Percentiles rank a stretch among this genome's conserved stretches.
phyloP scores from a whole-genome alignment of 2,888 invertebrate genomes.

The Dryocosmus kuriphilus region DNA sequence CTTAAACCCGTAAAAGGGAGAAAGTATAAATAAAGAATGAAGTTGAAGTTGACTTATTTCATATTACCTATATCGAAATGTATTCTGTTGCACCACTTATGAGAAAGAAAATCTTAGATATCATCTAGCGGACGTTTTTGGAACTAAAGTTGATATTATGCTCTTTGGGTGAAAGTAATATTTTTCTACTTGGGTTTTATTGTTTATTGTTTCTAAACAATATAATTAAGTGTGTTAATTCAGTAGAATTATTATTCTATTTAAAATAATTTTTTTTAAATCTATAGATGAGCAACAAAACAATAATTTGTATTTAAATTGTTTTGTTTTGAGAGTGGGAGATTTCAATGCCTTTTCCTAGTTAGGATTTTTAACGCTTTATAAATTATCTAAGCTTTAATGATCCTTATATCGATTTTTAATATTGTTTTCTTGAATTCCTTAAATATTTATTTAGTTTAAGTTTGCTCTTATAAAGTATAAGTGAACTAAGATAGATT shows the following conservation, averaged over 20 bases:
- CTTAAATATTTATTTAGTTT: no score
- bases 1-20: no score
- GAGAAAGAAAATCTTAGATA: neutral
- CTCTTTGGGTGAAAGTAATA: neutral
- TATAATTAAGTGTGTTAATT: neutral
- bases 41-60: no score
- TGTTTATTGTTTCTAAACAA: neutral
- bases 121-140: neutral
- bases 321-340: neutral
- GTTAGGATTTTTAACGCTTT: neutral
- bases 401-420: neutral
- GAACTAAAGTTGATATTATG: neutral
- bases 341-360: constrained; percentile 16
- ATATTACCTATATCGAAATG: no score
- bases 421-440: neutral
- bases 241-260: no score
- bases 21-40: no score
- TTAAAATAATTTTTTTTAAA: no score
- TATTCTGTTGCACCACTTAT: neutral
- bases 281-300: neutral
- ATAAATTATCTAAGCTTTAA: neutral
- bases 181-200: no score
- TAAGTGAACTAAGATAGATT: neutral
- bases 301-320: neutral
- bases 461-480: no score